Evolutionary conservation across 2,888 invertebrate species (phyloP).

Genomic region (Drosophila quinaria): DNA sequence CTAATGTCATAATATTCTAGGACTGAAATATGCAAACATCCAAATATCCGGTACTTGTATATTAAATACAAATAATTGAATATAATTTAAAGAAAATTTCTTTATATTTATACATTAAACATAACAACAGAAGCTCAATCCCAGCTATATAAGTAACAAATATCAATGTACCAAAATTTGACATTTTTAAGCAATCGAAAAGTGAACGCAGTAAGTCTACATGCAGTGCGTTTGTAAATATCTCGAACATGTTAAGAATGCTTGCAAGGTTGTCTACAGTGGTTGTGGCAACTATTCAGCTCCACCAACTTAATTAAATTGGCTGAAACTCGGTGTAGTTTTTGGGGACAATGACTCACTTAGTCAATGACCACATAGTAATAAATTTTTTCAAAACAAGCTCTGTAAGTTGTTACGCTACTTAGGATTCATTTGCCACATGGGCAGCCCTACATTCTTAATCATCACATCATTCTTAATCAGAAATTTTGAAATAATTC

Average conservation of each 20-base stretch:
- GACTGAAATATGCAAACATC: too few relatives aligned
- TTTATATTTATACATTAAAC: slow-evolving; percentile 1
- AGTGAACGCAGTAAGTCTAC: slow-evolving; percentile 65
- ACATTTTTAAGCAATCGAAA: slow-evolving; percentile 71
- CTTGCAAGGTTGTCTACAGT: slow-evolving; percentile 69
- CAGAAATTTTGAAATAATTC: slow-evolving; percentile 62
- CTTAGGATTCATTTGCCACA: not conserved
- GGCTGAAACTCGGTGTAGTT: slow-evolving; percentile 51
- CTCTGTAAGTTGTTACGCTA: slow-evolving; percentile 39
- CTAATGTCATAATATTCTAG: too few relatives aligned
- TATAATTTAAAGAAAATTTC: too few relatives aligned
- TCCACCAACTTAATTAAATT: slow-evolving; percentile 73
- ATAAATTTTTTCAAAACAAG: slow-evolving; percentile 37
- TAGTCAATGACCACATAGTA: slow-evolving; percentile 48
- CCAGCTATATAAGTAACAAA: slow-evolving; percentile 70
- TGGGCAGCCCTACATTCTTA: slow-evolving; percentile 40
- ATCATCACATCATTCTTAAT: slow-evolving; percentile 39
- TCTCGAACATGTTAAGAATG: slow-evolving; percentile 76
- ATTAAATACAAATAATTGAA: too few relatives aligned
- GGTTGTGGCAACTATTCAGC: slow-evolving; percentile 53
- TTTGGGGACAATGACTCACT: slow-evolving; percentile 32
- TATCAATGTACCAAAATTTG: slow-evolving; percentile 74
- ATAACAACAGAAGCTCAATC: slow-evolving; percentile 60
- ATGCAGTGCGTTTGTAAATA: slow-evolving; percentile 71
- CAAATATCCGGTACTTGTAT: too few relatives aligned